A percentile compares a stretch with the other conserved stretches of the same genome.
Conservation (phyloP, 2,888 invertebrate species). For the Netelia inedita region DNA sequence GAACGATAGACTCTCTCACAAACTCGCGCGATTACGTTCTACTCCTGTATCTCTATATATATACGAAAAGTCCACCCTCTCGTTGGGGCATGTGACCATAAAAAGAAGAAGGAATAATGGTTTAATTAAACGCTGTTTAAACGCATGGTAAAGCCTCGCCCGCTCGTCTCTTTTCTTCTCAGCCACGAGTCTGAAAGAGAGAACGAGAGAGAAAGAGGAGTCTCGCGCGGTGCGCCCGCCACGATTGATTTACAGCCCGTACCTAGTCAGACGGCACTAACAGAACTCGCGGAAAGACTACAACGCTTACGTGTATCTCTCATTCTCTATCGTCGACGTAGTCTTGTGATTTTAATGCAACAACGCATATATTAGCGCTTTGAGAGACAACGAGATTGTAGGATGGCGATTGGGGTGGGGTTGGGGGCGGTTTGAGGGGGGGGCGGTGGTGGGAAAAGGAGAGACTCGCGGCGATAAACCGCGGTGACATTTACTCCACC, state of each 20-base stretch:
- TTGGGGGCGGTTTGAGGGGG: conserved; percentile 10
- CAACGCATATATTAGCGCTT: conserved; percentile 75
- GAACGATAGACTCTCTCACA: neutral
- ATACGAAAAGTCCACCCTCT: neutral
- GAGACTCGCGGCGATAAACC: conserved; percentile 74
- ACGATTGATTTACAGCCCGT: conserved; percentile 56
- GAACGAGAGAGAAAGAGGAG: conserved; percentile 4
- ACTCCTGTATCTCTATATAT: neutral
- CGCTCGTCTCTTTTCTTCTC: conserved; percentile 59
- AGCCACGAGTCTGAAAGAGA: neutral
- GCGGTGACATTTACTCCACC: conserved; percentile 76
- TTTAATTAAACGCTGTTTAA: conserved; percentile 78
- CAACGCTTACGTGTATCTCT: neutral
- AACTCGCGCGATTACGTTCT: neutral
- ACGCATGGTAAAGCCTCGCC: conserved; percentile 66
- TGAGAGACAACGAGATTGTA: conserved; percentile 39
- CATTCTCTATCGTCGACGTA: conserved; percentile 60
- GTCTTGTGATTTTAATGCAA: conserved; percentile 68
- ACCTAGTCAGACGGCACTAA: conserved; percentile 44
- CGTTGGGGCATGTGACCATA: conserved; percentile 8
- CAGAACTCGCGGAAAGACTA: conserved; percentile 28
- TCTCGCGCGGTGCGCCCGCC: conserved; percentile 8
- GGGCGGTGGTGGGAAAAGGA: conserved; percentile 11
- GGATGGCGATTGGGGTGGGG: no score
- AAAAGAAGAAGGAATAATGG: conserved; percentile 75